Conservation (phyloP, 1,140 invertebrate species). For the Orchesella cincta region DNA sequence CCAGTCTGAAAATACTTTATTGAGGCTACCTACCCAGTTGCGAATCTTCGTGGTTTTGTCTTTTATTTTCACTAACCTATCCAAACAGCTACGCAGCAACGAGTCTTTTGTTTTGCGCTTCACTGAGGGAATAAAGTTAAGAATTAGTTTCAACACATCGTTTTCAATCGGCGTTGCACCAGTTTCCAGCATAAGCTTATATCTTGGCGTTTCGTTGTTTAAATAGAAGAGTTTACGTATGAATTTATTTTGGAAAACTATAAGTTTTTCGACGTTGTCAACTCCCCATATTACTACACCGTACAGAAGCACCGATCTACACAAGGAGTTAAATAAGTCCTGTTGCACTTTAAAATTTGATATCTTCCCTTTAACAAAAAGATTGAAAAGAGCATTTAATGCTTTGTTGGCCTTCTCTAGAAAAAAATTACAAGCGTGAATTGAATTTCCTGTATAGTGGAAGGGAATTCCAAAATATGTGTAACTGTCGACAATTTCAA, state of each 20-base stretch:
- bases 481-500: constrained; percentile 23
- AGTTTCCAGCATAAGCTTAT: background rate
- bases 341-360: background rate
- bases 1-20: background rate
- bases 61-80: background rate
- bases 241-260: constrained; percentile 21
- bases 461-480: constrained; percentile 33
- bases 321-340: constrained; percentile 1
- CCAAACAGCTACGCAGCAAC: background rate
- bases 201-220: background rate
- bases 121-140: background rate
- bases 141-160: background rate
- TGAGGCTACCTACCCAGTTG: background rate
- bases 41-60: background rate
- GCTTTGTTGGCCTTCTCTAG: background rate
- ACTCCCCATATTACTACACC: constrained; percentile 14
- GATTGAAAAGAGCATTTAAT: background rate
- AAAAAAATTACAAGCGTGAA: background rate
- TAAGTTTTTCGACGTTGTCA: background rate
- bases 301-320: background rate
- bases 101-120: background rate
- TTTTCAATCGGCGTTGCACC: background rate
- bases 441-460: background rate
- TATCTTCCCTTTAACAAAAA: constrained; percentile 2
- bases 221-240: background rate